Evolutionary conservation across 2,113 vertebrate genomes (phyloP).

Genomic region (Tychaedon coryphoeus): DNA sequence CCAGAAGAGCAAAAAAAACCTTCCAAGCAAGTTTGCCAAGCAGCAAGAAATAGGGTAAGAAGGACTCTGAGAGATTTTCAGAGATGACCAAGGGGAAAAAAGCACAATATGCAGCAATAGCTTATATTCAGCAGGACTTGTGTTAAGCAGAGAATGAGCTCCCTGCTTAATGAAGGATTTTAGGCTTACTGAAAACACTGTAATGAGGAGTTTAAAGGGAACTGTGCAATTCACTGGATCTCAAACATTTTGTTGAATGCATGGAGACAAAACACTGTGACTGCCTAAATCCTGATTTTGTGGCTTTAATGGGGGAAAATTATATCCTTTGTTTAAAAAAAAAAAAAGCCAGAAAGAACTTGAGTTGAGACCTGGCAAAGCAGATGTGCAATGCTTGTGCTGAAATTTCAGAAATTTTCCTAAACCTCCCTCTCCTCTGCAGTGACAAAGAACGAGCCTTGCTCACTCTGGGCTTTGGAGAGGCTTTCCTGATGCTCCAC

Average conservation of each 20-base stretch:
- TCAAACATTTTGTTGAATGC: background rate
- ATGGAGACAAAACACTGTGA: background rate
- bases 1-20: background rate
- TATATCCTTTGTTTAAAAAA: background rate
- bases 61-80: background rate
- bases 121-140: background rate
- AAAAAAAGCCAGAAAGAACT: background rate
- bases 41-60: background rate
- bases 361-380: background rate
- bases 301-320: constrained; percentile 8
- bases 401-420: background rate
- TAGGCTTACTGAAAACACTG: background rate
- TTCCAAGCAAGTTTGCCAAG: background rate
- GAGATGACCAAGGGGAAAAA: background rate
- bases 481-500: background rate
- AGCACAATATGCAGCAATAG: background rate
- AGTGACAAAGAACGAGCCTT: background rate
- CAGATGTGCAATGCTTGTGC: background rate
- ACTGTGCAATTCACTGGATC: background rate
- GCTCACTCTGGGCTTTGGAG: background rate
- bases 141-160: constrained; percentile 15
- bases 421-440: background rate
- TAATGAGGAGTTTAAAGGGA: background rate
- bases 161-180: constrained; percentile 14
- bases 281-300: background rate